phyloP scores from a whole-genome alignment of 53 echinoderm and acorn worm genomes.

The Crossaster papposus region DNA sequence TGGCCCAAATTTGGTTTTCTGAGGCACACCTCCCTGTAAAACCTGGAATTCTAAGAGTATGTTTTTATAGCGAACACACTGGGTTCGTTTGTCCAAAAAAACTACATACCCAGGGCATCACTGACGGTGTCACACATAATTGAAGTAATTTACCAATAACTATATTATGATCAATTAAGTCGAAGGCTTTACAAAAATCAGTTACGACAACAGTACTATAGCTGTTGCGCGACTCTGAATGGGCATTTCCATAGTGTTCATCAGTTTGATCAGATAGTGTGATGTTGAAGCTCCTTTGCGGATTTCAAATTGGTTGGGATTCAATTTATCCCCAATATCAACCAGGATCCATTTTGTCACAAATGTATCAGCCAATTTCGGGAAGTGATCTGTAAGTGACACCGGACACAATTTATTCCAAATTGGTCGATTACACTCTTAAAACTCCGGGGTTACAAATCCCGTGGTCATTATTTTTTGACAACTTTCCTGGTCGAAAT shows the following conservation, averaged over 20 bases:
- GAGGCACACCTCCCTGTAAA: too few relatives aligned
- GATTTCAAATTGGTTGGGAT: constrained; percentile 48
- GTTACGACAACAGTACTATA: not conserved
- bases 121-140: constrained; percentile 20
- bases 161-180: constrained; percentile 19
- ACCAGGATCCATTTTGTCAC: not conserved
- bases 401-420: constrained; percentile 30
- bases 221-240: not conserved
- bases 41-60: too few relatives aligned
- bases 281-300: too few relatives aligned
- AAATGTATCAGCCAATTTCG: constrained; percentile 24
- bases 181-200: constrained; percentile 42
- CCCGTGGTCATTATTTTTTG: too few relatives aligned
- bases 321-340: constrained; percentile 10
- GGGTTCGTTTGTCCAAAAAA: not conserved
- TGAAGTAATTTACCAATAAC: constrained; percentile 6
- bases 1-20: constrained; percentile 17
- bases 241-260: not conserved
- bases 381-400: constrained; percentile 48
- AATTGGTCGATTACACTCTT: too few relatives aligned
- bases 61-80: constrained; percentile 4
- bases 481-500: too few relatives aligned
- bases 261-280: constrained; percentile 11
- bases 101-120: constrained; percentile 39
- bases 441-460: too few relatives aligned